Conservation (phyloP, 92 coral and sea anemone species). For the Siderastrea siderea region DNA sequence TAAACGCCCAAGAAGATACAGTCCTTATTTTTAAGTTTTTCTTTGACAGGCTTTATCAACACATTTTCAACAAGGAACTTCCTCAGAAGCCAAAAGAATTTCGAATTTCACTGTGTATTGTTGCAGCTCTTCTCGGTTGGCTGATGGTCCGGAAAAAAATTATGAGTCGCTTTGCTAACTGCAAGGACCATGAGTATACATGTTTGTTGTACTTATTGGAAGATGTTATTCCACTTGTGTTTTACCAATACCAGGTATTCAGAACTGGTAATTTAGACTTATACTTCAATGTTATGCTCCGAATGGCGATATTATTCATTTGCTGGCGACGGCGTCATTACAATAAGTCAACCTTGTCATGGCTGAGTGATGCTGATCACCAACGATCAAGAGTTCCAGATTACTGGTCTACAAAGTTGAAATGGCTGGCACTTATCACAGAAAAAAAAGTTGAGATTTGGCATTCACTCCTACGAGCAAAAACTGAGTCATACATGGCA, state of each 20-base stretch:
- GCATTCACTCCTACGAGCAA: slow-evolving; percentile 22
- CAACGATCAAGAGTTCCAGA: no score
- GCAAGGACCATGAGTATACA: neutral
- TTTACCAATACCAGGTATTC: slow-evolving; percentile 33
- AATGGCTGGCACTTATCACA: slow-evolving; percentile 53
- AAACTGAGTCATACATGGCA: no score
- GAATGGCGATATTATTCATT: slow-evolving; percentile 34
- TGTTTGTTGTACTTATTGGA: neutral
- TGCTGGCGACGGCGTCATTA: slow-evolving; percentile 61
- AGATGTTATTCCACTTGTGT: neutral
- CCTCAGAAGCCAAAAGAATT: slow-evolving; percentile 44
- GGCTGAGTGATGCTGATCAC: no score
- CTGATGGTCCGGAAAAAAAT: neutral
- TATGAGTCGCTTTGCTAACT: neutral
- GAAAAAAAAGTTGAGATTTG: slow-evolving; percentile 69
- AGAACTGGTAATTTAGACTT: slow-evolving; percentile 15
- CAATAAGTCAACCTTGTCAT: slow-evolving; percentile 57
- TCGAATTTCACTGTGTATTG: neutral
- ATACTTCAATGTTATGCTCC: slow-evolving; percentile 52
- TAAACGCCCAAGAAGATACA: slow-evolving; percentile 40
- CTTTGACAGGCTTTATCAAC: slow-evolving; percentile 45
- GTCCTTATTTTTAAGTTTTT: slow-evolving; percentile 14
- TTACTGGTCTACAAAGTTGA: no score
- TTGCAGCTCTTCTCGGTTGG: slow-evolving; percentile 60
- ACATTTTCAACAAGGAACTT: slow-evolving; percentile 41